Evolutionary conservation across 2,888 invertebrate species (phyloP).

Genomic region (Parnassius smintheus): DNA sequence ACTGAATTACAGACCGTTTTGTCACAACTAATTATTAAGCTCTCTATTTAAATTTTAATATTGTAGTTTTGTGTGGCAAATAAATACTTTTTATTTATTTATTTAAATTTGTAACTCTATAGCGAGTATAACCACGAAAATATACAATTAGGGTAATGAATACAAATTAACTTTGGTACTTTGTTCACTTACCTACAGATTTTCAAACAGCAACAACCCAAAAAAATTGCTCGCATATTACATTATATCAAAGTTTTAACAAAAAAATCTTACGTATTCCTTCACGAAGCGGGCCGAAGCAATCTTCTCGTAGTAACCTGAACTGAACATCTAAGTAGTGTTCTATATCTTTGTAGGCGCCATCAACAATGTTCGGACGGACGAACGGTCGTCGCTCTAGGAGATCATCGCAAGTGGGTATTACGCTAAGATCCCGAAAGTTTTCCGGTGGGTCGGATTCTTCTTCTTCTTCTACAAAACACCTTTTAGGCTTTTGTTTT

Average conservation of each 20-base stretch:
- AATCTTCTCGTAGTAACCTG: conserved; percentile 89
- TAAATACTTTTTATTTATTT: too few species aligned
- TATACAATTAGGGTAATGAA: too few species aligned
- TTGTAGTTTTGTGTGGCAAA: too few species aligned
- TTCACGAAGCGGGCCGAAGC: conserved; percentile 85
- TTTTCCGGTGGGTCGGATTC: conserved; percentile 52
- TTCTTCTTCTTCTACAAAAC: neutral
- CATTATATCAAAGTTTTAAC: neutral
- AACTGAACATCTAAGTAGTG: conserved; percentile 91
- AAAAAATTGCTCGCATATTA: too few species aligned
- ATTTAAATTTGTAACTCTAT: too few species aligned
- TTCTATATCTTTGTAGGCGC: conserved; percentile 82
- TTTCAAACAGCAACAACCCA: too few species aligned
- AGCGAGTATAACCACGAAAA: too few species aligned
- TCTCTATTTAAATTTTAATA: too few species aligned
- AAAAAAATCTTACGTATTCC: conserved; percentile 69
- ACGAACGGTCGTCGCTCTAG: conserved; percentile 48
- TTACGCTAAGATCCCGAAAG: conserved; percentile 56
- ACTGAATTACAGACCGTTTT: too few species aligned
- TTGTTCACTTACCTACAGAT: too few species aligned
- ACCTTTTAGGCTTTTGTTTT: conserved; percentile 3
- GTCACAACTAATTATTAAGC: too few species aligned
- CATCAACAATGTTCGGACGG: conserved; percentile 79
- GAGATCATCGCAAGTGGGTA: conserved; percentile 56
- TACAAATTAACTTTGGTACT: too few species aligned